phyloP scores from a whole-genome alignment of 2,113 vertebrate genomes.

The Centrocercus urophasianus region DNA sequence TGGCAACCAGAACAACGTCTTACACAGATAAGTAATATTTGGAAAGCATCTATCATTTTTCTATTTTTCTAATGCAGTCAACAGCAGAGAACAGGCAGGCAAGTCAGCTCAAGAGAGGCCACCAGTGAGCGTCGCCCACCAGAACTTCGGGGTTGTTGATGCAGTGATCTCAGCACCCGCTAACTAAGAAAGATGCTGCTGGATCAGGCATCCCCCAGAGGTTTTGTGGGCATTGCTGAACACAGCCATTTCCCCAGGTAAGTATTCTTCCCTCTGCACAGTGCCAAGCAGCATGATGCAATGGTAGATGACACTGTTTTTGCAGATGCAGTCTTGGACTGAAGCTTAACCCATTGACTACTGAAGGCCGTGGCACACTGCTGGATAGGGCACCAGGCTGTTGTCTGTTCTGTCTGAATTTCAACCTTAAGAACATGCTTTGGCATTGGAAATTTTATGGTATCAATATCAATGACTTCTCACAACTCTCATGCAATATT shows the following conservation, averaged over 20 bases:
- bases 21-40: neutral
- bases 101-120: neutral
- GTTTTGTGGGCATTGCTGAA: neutral
- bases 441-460: neutral
- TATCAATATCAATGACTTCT: neutral
- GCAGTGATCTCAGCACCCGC: neutral
- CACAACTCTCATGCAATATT: neutral
- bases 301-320: neutral
- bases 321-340: neutral
- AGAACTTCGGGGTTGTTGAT: neutral
- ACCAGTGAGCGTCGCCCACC: neutral
- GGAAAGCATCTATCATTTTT: neutral
- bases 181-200: neutral
- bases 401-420: neutral
- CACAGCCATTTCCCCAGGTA: neutral
- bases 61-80: neutral
- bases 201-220: accelerated
- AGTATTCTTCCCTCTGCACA: neutral
- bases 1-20: neutral
- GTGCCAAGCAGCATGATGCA: neutral
- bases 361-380: neutral
- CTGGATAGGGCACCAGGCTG: neutral
- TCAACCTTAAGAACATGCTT: neutral
- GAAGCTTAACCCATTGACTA: neutral
- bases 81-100: neutral